Percentiles rank a stretch among this genome's conserved stretches.
Evolutionary conservation across 2,797 vertebrate genomes (phyloP).

Genomic region (Helicolenus hilgendorfi): DNA sequence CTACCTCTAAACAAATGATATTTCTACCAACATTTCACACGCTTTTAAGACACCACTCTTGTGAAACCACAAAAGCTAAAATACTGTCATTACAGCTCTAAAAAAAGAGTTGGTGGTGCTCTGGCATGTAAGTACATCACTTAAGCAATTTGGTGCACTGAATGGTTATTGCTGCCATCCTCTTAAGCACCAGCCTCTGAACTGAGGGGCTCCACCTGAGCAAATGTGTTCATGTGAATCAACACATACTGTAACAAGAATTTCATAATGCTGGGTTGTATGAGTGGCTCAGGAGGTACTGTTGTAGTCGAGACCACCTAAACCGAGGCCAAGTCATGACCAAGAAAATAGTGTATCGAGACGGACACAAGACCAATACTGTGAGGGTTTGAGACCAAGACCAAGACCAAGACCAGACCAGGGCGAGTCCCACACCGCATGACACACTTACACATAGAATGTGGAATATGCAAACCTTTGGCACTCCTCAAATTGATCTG

Average conservation of each 20-base stretch:
- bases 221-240: slow-evolving; percentile 43
- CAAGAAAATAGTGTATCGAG: neutral
- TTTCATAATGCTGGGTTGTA: neutral
- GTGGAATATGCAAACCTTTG: no score
- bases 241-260: slow-evolving; percentile 11
- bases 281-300: neutral
- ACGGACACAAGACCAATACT: neutral
- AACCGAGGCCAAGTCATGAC: neutral
- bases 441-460: no score
- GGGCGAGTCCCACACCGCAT: no score
- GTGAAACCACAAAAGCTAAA: slow-evolving; percentile 66
- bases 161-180: slow-evolving; percentile 75
- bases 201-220: slow-evolving; percentile 61
- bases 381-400: no score
- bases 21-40: slow-evolving; percentile 50
- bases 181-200: slow-evolving; percentile 69
- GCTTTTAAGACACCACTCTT: slow-evolving; percentile 69
- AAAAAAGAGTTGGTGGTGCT: slow-evolving; percentile 65
- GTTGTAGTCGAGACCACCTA: neutral
- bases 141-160: slow-evolving; percentile 72
- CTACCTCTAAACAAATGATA: slow-evolving; percentile 49
- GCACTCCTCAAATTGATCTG: no score
- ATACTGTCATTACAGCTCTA: slow-evolving; percentile 62
- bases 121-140: slow-evolving; percentile 82
- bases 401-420: neutral